These are phyloP conservation scores for Tyto alba DNA, from an alignment of 2,113 vertebrate species.

Conservation along the genomic window DNA sequence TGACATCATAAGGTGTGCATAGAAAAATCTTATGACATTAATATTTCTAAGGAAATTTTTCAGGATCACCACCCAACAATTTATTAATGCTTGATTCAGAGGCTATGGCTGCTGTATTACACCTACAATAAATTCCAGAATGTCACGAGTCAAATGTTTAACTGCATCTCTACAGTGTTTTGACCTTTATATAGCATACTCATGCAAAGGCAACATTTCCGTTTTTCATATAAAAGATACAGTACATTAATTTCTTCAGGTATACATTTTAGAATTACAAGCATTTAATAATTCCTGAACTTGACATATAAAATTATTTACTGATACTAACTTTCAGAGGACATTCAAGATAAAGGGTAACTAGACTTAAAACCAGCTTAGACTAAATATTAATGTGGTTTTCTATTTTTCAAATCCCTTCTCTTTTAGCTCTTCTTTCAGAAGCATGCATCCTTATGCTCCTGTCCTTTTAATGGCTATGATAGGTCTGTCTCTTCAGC, in stretches of 20 bases:
- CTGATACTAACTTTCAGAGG: background rate
- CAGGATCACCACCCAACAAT: background rate
- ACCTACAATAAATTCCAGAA: background rate
- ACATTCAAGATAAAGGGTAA: background rate
- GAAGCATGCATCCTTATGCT: background rate
- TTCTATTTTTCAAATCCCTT: background rate
- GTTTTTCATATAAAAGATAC: background rate
- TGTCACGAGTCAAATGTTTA: background rate
- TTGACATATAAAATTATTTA: background rate
- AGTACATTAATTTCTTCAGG: background rate
- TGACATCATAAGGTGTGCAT: background rate
- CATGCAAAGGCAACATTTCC: background rate
- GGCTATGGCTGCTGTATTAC: background rate
- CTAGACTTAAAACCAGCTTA: background rate
- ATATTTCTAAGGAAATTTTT: background rate
- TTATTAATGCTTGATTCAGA: background rate
- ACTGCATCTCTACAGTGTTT: background rate
- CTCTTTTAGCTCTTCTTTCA: background rate
- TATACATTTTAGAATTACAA: background rate
- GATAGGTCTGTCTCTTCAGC: background rate
- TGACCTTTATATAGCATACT: background rate
- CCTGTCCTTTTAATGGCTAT: background rate
- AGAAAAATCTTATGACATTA: background rate
- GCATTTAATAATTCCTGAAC: background rate
- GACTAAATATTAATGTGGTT: background rate